Percentiles rank a stretch among this genome's conserved stretches.
Conservation (phyloP, 2,888 invertebrate species). For the Drosophila pseudotakahashii region DNA sequence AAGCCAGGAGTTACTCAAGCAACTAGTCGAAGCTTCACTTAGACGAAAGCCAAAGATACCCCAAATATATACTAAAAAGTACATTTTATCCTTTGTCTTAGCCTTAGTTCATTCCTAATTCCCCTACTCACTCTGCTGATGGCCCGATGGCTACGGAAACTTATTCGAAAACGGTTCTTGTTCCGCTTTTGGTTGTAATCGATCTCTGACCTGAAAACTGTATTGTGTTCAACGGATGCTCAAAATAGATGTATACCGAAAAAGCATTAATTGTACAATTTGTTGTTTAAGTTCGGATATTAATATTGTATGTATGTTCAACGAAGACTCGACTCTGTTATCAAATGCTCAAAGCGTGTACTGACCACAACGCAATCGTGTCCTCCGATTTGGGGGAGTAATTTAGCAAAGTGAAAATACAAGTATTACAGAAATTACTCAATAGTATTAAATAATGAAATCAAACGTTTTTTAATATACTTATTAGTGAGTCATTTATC, state of each 20-base stretch:
- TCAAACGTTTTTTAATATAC: conserved; percentile 55
- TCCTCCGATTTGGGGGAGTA: conserved; percentile 9
- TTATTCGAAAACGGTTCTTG: conserved; percentile 25
- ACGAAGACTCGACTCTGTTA: conserved; percentile 42
- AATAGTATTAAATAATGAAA: conserved; percentile 46
- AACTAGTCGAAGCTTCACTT: conserved; percentile 38
- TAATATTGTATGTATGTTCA: conserved; percentile 21
- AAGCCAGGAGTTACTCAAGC: conserved; percentile 35
- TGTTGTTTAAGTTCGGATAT: conserved; percentile 19
- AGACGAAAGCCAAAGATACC: conserved; percentile 24
- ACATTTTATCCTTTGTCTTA: not conserved
- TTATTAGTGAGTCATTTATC: conserved; percentile 63
- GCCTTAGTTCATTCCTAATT: conserved; percentile 2
- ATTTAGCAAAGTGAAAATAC: conserved; percentile 27
- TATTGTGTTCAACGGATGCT: conserved; percentile 51
- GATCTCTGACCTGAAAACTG: conserved; percentile 48
- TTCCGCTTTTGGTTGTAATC: conserved; percentile 45
- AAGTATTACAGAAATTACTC: conserved; percentile 54
- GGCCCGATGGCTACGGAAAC: conserved; percentile 6
- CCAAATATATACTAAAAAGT: conserved; percentile 4
- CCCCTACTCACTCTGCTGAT: not conserved
- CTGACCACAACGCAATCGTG: conserved; percentile 53
- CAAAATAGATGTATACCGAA: conserved; percentile 35
- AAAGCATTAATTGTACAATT: conserved; percentile 23
- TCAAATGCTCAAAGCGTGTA: conserved; percentile 48